Conservation (phyloP, 2,113 vertebrate genomes). For the Hydrolagus affinis region DNA sequence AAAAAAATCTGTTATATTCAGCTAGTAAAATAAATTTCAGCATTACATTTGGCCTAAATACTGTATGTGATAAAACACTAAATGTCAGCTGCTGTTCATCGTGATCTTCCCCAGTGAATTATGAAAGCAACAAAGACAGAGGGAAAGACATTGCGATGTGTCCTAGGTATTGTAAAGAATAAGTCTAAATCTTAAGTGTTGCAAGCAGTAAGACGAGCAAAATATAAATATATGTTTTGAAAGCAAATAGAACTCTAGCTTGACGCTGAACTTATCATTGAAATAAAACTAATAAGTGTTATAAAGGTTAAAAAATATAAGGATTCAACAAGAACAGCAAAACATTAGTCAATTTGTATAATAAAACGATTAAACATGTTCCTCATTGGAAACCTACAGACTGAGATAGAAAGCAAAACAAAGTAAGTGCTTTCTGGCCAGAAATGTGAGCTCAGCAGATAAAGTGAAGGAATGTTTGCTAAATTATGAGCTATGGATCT, state of each 20-base stretch:
- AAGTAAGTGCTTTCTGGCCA: not conserved
- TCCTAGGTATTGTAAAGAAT: too few relatives aligned
- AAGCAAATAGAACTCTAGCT: not conserved
- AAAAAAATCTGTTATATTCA: too few relatives aligned
- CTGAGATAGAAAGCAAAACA: not conserved
- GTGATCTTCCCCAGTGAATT: too few relatives aligned
- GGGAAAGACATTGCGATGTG: too few relatives aligned
- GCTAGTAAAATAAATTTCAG: too few relatives aligned
- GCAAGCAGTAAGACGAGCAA: too few relatives aligned
- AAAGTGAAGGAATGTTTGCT: not conserved
- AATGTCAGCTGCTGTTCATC: too few relatives aligned
- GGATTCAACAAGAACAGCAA: not conserved
- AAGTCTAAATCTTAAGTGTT: too few relatives aligned
- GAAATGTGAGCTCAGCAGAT: not conserved
- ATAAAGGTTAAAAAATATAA: not conserved
- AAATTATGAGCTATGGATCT: not conserved
- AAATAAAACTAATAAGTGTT: conserved; percentile 1
- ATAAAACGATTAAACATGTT: not conserved
- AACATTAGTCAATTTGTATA: not conserved
- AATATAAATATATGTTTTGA: not conserved
- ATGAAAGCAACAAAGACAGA: too few relatives aligned
- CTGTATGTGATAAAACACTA: too few relatives aligned
- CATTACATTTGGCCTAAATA: too few relatives aligned
- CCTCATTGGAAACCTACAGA: not conserved
- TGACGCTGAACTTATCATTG: not conserved